Evolutionary conservation across 2,888 invertebrate species (phyloP).

Genomic region (Yponomeuta sedellus): DNA sequence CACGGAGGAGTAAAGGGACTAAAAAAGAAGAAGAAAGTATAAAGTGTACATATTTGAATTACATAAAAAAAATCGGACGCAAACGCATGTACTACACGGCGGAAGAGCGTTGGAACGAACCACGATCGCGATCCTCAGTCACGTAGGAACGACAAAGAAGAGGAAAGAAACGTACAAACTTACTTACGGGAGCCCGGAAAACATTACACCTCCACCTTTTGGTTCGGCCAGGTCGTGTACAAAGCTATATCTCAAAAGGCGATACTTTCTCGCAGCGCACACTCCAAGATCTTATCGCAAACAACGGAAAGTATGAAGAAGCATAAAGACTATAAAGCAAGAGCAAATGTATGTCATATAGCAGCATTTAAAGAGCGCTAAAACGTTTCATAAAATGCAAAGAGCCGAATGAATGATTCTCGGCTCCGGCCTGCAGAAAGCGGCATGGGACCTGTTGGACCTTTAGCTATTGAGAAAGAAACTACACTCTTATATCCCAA

Average conservation of each 20-base stretch:
- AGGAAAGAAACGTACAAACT: background rate
- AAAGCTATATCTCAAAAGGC: background rate
- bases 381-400: conserved; percentile 1
- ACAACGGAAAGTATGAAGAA: conserved; percentile 1
- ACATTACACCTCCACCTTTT: background rate
- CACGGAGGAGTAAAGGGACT: no score
- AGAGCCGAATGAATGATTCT: background rate
- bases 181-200: background rate
- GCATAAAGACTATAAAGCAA: background rate
- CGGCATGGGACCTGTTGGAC: background rate
- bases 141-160: no score
- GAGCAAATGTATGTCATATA: conserved; percentile 1
- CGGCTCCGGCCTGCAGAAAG: background rate
- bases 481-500: no score
- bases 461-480: no score
- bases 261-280: background rate
- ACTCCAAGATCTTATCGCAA: background rate
- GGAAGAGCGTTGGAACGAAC: no score
- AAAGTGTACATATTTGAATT: no score
- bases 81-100: no score
- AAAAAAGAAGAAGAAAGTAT: no score
- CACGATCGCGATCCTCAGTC: no score
- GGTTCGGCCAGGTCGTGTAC: background rate
- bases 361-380: background rate
- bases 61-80: no score